These are phyloP conservation scores for Omphaloscelis lunosa DNA, from an alignment of 2,888 invertebrate genomes.

Conservation along the genomic window DNA sequence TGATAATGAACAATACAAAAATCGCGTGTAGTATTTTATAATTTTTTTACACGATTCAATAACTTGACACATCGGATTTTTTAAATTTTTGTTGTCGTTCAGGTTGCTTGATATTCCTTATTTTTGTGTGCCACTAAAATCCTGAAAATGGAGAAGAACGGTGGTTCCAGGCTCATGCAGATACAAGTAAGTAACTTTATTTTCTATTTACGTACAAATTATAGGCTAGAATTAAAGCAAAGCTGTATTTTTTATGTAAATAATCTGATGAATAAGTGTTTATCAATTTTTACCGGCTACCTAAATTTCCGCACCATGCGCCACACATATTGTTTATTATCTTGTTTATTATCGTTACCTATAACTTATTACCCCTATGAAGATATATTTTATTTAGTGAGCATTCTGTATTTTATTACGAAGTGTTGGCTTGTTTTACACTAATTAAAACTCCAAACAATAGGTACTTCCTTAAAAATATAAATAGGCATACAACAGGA, in stretches of 20 bases:
- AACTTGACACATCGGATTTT: conserved; percentile 53
- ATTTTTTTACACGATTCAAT: conserved; percentile 56
- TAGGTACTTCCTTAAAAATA: conserved; percentile 6
- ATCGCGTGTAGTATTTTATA: conserved; percentile 77
- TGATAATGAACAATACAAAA: conserved; percentile 74
- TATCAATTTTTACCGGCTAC: neutral
- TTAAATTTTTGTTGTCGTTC: conserved; percentile 74
- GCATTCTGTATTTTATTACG: neutral
- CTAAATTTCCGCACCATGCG: neutral
- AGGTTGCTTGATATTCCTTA: conserved; percentile 61
- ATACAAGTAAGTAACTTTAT: conserved; percentile 84
- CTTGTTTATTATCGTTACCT: neutral
- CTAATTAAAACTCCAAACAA: neutral
- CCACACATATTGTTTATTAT: neutral
- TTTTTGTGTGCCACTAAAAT: conserved; percentile 64
- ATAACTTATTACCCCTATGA: neutral
- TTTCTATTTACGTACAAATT: neutral
- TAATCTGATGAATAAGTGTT: neutral
- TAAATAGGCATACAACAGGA: conserved; percentile 32
- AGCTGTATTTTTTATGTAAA: neutral
- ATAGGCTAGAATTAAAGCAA: neutral
- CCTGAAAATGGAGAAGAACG: conserved; percentile 83
- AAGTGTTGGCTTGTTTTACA: neutral
- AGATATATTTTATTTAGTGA: neutral
- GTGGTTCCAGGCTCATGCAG: conserved; percentile 85